These are phyloP conservation scores for Actinia tenebrosa DNA, from an alignment of 64 coral and sea anemone species.

Conservation along the genomic window DNA sequence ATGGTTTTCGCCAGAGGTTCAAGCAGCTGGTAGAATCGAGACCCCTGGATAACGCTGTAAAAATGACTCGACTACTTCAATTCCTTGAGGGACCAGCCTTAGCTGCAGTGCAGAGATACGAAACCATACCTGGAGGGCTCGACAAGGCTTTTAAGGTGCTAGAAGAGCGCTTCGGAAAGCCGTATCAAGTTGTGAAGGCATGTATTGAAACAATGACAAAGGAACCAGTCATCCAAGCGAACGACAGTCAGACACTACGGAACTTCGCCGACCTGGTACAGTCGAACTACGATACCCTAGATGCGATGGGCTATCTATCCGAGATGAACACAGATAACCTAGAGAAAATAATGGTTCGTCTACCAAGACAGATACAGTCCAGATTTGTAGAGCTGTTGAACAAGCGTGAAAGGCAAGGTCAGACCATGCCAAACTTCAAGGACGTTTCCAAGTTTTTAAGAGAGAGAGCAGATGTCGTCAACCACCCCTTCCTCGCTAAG, in stretches of 20 bases:
- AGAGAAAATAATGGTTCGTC: conserved; percentile 32
- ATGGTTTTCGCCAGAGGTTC: conserved; percentile 20
- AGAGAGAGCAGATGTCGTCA: no score
- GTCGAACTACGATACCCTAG: conserved; percentile 43
- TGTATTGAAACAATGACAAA: conserved; percentile 11
- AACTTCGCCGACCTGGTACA: conserved; percentile 43
- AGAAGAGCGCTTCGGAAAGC: conserved; percentile 48
- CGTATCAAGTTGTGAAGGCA: conserved; percentile 48
- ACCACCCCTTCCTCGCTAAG: no score
- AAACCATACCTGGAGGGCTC: conserved; percentile 39
- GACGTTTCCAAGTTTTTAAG: no score
- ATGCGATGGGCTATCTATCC: conserved; percentile 28
- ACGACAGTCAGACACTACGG: conserved; percentile 39
- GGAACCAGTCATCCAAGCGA: conserved; percentile 30
- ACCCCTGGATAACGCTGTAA: conserved; percentile 12
- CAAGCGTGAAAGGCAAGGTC: conserved; percentile 26
- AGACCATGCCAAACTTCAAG: no score
- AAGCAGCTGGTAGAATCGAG: conserved; percentile 1
- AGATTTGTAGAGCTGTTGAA: conserved; percentile 44
- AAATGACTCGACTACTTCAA: conserved; percentile 29
- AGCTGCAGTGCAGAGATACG: conserved; percentile 24
- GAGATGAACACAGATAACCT: conserved; percentile 57
- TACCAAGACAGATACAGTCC: conserved; percentile 40
- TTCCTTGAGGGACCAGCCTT: conserved; percentile 27
- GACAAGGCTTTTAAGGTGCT: conserved; percentile 33